A percentile compares a stretch with the other conserved stretches of the same genome.
Conservation (phyloP, 2,113 vertebrate genomes). For the Anser cygnoides region DNA sequence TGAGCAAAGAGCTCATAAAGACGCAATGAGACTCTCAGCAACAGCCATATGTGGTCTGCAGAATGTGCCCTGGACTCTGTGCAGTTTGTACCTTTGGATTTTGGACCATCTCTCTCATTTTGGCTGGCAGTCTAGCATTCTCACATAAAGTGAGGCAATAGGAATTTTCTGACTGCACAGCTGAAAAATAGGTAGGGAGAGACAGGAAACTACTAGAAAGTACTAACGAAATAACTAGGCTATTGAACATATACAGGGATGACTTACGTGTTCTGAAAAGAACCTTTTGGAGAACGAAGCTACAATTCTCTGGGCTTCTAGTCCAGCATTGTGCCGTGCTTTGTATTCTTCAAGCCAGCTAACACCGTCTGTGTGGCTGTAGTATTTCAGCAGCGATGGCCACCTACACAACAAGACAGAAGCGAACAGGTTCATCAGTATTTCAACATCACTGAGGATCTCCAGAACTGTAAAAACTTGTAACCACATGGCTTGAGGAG, state of each 20-base stretch:
- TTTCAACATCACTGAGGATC: not conserved
- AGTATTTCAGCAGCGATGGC: slow-evolving; percentile 93
- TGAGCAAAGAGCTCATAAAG: not conserved
- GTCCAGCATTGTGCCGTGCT: slow-evolving; percentile 88
- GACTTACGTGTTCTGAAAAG: slow-evolving; percentile 93
- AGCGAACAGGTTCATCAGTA: not conserved
- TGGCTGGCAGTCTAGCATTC: not conserved
- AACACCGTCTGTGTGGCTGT: slow-evolving; percentile 86
- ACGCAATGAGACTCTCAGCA: not conserved
- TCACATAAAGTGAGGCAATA: not conserved
- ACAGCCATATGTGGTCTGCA: not conserved
- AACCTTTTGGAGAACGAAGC: slow-evolving; percentile 94
- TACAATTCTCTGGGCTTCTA: slow-evolving; percentile 89
- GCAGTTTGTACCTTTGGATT: not conserved
- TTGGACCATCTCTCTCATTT: not conserved
- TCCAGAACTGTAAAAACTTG: not conserved
- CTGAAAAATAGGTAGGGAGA: not conserved
- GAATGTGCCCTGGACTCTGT: fast-evolving
- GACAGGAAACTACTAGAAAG: not conserved
- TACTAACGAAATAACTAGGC: not conserved
- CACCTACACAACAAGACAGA: slow-evolving; percentile 78
- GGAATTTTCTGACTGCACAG: not conserved
- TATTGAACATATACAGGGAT: not conserved
- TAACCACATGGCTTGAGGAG: not conserved
- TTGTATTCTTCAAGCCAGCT: slow-evolving; percentile 95